A percentile compares a stretch with the other conserved stretches of the same genome.
Evolutionary conservation across 2,888 invertebrate species (phyloP).

Genomic region (Apamea anceps): DNA sequence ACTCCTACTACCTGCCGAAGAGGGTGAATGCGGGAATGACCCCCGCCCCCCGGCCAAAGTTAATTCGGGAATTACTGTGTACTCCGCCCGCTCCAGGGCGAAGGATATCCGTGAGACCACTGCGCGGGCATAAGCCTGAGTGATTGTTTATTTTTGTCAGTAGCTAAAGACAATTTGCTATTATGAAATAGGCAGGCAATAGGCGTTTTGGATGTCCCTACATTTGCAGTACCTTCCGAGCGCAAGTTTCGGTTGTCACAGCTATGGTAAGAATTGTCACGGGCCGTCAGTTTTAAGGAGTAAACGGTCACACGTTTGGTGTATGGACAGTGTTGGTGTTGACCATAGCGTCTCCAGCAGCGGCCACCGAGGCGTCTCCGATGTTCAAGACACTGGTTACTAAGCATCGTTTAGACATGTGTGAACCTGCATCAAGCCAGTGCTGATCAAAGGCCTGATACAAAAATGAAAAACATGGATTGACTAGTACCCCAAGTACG

Average conservation of each 20-base stretch:
- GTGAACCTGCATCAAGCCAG: not conserved
- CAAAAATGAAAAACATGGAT: not conserved
- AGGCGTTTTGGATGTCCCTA: no score
- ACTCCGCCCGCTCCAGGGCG: no score
- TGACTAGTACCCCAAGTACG: not conserved
- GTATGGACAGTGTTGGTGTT: not conserved
- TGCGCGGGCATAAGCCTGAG: not conserved
- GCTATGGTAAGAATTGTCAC: not conserved
- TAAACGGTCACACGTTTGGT: not conserved
- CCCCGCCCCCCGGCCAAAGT: no score
- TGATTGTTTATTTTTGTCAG: not conserved
- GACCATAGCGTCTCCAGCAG: not conserved
- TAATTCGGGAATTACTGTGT: no score
- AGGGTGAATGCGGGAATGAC: no score
- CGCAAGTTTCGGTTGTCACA: not conserved
- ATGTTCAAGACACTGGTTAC: not conserved
- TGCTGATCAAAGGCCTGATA: not conserved
- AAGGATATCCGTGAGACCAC: not conserved
- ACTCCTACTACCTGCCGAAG: no score
- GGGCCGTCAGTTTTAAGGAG: not conserved
- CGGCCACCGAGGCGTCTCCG: no score
- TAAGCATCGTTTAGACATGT: not conserved
- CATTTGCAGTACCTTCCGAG: not conserved
- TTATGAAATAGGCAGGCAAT: conserved; percentile 10
- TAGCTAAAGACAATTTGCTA: conserved; percentile 17